Percentiles rank a stretch among this genome's conserved stretches.
phyloP scores from a whole-genome alignment of 53 echinoderm and acorn worm genomes.

The Patiria pectinifera region DNA sequence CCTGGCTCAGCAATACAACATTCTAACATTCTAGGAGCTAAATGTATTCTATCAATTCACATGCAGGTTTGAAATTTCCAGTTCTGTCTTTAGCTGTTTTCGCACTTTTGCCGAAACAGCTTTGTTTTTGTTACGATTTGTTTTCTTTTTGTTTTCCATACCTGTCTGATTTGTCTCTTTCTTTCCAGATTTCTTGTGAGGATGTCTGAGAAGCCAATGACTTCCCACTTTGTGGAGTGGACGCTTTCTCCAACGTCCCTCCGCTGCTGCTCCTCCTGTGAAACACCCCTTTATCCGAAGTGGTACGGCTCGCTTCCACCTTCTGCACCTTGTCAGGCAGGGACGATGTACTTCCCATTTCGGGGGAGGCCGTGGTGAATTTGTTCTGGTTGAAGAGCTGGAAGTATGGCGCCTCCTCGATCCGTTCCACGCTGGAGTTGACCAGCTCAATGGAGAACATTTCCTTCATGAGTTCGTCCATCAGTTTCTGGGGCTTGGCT shows the following conservation, averaged over 20 bases:
- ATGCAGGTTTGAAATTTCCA: too few species aligned
- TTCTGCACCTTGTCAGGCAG: slow-evolving; percentile 85
- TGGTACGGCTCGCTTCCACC: slow-evolving; percentile 36
- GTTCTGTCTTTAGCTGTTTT: too few species aligned
- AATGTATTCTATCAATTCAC: too few species aligned
- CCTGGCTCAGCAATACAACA: too few species aligned
- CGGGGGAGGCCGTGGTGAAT: slow-evolving; percentile 71
- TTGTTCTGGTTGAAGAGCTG: slow-evolving; percentile 80
- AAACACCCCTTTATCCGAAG: slow-evolving; percentile 56
- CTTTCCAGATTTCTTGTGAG: slow-evolving; percentile 67
- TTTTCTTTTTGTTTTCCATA: slow-evolving; percentile 22
- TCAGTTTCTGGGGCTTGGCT: slow-evolving; percentile 92
- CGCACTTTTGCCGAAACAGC: too few species aligned
- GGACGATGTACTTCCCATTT: slow-evolving; percentile 85
- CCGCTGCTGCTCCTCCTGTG: slow-evolving; percentile 61
- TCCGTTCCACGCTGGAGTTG: slow-evolving; percentile 90
- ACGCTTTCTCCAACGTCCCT: slow-evolving; percentile 35
- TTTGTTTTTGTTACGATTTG: background rate
- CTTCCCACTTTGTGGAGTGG: slow-evolving; percentile 52
- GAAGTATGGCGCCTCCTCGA: slow-evolving; percentile 92
- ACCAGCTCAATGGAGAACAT: slow-evolving; percentile 91
- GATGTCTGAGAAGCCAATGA: slow-evolving; percentile 40
- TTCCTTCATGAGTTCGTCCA: slow-evolving; percentile 97
- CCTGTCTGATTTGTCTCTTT: slow-evolving; percentile 71
- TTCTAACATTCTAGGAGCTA: too few species aligned